Conservation (phyloP, 2,888 invertebrate genomes). For the Darwinula stevensoni region DNA sequence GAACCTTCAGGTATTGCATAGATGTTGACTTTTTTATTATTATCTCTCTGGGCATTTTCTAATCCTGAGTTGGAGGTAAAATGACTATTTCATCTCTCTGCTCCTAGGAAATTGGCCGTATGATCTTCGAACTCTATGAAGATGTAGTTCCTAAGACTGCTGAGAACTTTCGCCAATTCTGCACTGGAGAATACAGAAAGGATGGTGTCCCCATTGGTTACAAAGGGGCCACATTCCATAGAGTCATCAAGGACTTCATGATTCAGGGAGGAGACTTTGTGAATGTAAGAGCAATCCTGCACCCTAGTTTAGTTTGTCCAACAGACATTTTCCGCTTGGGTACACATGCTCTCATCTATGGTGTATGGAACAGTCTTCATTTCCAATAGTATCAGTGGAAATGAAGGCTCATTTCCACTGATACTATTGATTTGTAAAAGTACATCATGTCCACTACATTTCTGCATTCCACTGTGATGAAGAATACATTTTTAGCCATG, state of each 20-base stretch:
- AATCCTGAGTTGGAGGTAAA: not conserved
- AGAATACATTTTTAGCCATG: too few relatives aligned
- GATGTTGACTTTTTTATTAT: too few relatives aligned
- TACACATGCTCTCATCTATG: too few relatives aligned
- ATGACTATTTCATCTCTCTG: not conserved
- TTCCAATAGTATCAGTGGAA: too few relatives aligned
- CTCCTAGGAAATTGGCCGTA: constrained; percentile 67
- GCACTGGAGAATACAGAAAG: constrained; percentile 84
- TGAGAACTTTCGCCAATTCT: constrained; percentile 45
- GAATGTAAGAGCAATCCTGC: constrained; percentile 34
- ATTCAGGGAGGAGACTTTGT: constrained; percentile 99
- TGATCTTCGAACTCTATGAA: constrained; percentile 91
- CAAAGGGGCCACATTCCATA: constrained; percentile 84
- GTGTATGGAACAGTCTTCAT: too few relatives aligned
- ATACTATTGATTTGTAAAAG: too few relatives aligned
- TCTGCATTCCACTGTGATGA: too few relatives aligned
- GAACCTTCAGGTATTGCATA: too few relatives aligned
- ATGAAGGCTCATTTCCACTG: too few relatives aligned
- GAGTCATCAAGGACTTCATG: constrained; percentile 99
- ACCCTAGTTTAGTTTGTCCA: not conserved
- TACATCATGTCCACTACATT: too few relatives aligned
- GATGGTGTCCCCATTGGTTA: constrained; percentile 90
- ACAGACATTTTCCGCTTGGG: too few relatives aligned
- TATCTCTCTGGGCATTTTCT: not conserved
- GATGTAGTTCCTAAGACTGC: constrained; percentile 89